These are phyloP conservation scores for Leucania comma DNA, from an alignment of 2,888 invertebrate genomes.

Conservation along the genomic window DNA sequence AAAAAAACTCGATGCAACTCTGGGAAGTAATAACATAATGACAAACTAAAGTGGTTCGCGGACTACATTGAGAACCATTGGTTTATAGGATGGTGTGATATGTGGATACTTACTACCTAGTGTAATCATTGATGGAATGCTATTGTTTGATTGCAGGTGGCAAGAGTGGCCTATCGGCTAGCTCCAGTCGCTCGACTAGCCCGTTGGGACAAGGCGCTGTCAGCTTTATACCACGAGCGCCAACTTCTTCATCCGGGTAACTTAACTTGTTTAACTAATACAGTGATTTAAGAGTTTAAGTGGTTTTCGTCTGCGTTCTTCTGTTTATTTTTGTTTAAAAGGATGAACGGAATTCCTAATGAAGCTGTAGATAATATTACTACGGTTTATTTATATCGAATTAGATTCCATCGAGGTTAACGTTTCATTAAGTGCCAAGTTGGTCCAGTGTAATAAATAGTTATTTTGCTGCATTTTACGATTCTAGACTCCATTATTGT, in stretches of 20 bases:
- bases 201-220: slow-evolving; percentile 87
- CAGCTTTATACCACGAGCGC: slow-evolving; percentile 88
- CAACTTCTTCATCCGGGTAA: slow-evolving; percentile 91
- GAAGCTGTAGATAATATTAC: background rate
- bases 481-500: no score
- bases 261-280: slow-evolving; percentile 56
- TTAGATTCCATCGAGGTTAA: background rate
- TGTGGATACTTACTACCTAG: slow-evolving; percentile 26
- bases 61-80: no score
- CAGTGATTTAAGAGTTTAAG: slow-evolving; percentile 46
- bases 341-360: slow-evolving; percentile 3
- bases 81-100: slow-evolving; percentile 33
- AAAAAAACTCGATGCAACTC: no score
- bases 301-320: slow-evolving; percentile 34
- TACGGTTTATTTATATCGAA: slow-evolving; percentile 15
- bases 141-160: slow-evolving; percentile 80
- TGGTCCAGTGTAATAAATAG: no score
- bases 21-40: no score
- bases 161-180: slow-evolving; percentile 87
- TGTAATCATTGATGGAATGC: slow-evolving; percentile 59
- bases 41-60: no score
- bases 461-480: no score
- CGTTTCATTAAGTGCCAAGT: background rate
- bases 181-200: slow-evolving; percentile 92
- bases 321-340: slow-evolving; percentile 40